Evolutionary conservation across 2,113 vertebrate species (phyloP).

Genomic region (Vireo altiloquus): DNA sequence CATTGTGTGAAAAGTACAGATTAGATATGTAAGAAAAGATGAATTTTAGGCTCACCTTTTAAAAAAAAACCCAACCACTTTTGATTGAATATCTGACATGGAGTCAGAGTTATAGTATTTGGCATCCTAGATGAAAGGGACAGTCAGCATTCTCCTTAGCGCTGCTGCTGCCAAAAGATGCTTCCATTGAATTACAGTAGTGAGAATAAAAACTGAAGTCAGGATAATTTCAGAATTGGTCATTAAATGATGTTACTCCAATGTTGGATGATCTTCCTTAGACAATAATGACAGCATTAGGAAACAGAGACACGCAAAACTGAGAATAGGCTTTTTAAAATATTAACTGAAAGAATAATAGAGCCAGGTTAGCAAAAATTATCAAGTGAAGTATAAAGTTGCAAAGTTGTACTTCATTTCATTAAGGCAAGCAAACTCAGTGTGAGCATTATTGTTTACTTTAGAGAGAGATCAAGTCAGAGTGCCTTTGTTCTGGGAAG

Average conservation of each 20-base stretch:
- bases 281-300: too few relatives aligned
- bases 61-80: not conserved
- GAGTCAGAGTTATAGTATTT: not conserved
- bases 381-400: not conserved
- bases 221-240: not conserved
- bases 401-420: not conserved
- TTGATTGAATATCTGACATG: not conserved
- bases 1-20: not conserved
- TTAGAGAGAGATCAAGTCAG: not conserved
- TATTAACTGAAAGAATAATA: not conserved
- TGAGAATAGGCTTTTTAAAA: not conserved
- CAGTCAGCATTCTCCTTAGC: not conserved
- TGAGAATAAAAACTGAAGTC: not conserved
- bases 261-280: not conserved
- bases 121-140: not conserved
- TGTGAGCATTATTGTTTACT: not conserved
- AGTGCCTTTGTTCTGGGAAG: not conserved
- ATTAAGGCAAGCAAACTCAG: not conserved
- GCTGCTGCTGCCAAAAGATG: not conserved
- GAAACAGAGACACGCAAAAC: not conserved
- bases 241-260: not conserved
- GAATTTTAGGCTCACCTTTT: not conserved
- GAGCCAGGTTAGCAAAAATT: not conserved
- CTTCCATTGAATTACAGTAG: not conserved
- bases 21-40: not conserved